Percentiles rank a stretch among this genome's conserved stretches.
phyloP scores from a whole-genome alignment of 2,797 vertebrate species.

The Jordanella pulchra region DNA sequence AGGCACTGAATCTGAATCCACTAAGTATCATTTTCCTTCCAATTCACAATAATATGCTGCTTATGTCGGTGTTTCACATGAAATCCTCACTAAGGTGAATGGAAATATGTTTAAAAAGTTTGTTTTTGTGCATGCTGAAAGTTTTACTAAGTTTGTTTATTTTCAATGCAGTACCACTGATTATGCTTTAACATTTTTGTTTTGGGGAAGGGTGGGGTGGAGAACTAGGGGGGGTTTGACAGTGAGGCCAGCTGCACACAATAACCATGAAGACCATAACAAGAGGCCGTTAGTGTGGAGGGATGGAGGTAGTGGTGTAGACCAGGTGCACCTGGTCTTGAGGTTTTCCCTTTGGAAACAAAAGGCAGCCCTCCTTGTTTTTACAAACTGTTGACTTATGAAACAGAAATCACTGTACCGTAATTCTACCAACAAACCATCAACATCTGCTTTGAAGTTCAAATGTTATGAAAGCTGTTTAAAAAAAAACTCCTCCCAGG shows the following conservation, averaged over 20 bases:
- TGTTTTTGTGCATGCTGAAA: not conserved
- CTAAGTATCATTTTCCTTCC: not conserved
- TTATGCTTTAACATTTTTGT: not conserved
- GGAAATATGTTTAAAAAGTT: not conserved
- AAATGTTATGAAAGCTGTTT: constrained; percentile 43
- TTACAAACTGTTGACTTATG: constrained; percentile 40
- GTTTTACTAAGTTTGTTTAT: not conserved
- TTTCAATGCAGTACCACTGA: not conserved
- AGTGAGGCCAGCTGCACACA: constrained; percentile 55
- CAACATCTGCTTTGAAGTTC: constrained; percentile 61
- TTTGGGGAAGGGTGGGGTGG: constrained; percentile 5
- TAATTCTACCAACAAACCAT: constrained; percentile 28
- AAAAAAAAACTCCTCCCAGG: constrained; percentile 46
- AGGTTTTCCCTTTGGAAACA: constrained; percentile 63
- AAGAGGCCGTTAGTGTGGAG: constrained; percentile 7
- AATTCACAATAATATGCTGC: not conserved
- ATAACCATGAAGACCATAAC: constrained; percentile 54
- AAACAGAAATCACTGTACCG: constrained; percentile 50
- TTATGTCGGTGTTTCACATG: not conserved
- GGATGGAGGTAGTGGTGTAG: constrained; percentile 8
- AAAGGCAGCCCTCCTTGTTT: constrained; percentile 65
- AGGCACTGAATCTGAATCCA: not conserved
- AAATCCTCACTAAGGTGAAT: not conserved
- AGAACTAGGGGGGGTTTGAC: not conserved
- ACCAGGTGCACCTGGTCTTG: constrained; percentile 67